phyloP scores from a whole-genome alignment of 2,797 vertebrate species.

The Poeciliopsis turneri region DNA sequence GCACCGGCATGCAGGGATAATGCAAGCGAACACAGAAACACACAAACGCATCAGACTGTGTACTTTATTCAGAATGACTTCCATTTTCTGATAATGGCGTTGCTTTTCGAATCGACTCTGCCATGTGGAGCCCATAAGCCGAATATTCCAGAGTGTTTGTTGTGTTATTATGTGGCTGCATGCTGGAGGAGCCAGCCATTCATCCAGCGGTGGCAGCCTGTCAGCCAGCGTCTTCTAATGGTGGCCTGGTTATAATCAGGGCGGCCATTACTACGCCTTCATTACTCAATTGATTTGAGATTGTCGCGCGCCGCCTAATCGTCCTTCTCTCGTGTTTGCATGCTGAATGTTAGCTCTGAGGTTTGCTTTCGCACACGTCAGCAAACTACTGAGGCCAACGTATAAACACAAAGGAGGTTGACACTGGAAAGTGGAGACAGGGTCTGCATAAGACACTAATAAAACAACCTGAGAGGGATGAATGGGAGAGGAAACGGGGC shows the following conservation, averaged over 20 bases:
- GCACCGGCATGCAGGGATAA: background rate
- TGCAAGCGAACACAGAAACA: background rate
- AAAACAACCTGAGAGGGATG: background rate
- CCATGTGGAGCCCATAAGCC: background rate
- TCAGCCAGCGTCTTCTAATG: constrained; percentile 73
- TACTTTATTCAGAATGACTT: background rate
- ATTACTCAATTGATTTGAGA: constrained; percentile 78
- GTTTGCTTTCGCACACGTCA: constrained; percentile 1
- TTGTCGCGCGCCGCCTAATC: background rate
- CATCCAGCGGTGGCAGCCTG: constrained; percentile 42
- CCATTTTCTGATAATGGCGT: background rate
- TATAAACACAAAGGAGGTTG: constrained; percentile 2
- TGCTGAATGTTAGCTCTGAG: constrained; percentile 5
- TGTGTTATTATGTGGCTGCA: background rate
- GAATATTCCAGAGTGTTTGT: background rate
- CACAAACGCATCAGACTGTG: background rate
- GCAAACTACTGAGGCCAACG: constrained; percentile 11
- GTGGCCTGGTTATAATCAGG: constrained; percentile 78
- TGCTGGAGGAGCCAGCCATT: constrained; percentile 21
- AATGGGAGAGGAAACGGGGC: background rate
- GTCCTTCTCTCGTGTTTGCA: constrained; percentile 9
- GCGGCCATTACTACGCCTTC: constrained; percentile 76
- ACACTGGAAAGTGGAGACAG: background rate
- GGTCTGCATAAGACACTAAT: background rate
- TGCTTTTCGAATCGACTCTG: background rate